phyloP scores from a whole-genome alignment of 2,888 invertebrate genomes.

The Mythimna loreyi region DNA sequence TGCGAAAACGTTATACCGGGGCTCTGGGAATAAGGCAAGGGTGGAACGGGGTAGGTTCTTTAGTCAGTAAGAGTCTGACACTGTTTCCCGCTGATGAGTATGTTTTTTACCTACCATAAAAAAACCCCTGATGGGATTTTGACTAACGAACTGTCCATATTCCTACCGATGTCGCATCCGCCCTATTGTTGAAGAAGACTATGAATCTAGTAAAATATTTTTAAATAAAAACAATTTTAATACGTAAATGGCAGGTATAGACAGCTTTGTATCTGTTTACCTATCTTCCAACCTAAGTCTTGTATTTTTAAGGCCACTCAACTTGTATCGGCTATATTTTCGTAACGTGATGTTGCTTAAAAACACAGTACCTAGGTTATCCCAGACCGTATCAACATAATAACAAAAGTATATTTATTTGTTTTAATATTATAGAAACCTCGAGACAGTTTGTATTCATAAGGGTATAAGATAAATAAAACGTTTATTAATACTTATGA shows the following conservation, averaged over 20 bases:
- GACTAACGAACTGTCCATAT: neutral
- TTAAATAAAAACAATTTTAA: neutral
- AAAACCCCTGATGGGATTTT: too few relatives aligned
- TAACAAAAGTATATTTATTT: neutral
- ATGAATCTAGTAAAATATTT: neutral
- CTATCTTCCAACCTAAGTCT: neutral
- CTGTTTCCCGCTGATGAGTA: too few relatives aligned
- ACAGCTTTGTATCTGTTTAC: neutral
- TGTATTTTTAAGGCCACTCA: constrained; percentile 3
- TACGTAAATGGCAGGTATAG: neutral
- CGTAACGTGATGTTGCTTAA: constrained; percentile 1
- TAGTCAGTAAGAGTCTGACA: too few relatives aligned
- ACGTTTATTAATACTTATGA: neutral
- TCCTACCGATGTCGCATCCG: neutral
- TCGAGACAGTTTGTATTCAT: neutral
- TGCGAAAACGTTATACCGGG: too few relatives aligned
- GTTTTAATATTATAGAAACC: constrained; percentile 8
- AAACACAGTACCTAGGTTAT: constrained; percentile 8
- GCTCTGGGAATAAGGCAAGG: too few relatives aligned
- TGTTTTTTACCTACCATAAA: too few relatives aligned
- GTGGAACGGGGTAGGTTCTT: too few relatives aligned
- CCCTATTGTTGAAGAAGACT: neutral
- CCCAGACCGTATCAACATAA: neutral
- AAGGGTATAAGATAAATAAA: constrained; percentile 4
- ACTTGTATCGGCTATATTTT: neutral